A percentile compares a stretch with the other conserved stretches of the same genome.
Conservation (phyloP, 2,888 invertebrate species). For the Abrostola tripartita region DNA sequence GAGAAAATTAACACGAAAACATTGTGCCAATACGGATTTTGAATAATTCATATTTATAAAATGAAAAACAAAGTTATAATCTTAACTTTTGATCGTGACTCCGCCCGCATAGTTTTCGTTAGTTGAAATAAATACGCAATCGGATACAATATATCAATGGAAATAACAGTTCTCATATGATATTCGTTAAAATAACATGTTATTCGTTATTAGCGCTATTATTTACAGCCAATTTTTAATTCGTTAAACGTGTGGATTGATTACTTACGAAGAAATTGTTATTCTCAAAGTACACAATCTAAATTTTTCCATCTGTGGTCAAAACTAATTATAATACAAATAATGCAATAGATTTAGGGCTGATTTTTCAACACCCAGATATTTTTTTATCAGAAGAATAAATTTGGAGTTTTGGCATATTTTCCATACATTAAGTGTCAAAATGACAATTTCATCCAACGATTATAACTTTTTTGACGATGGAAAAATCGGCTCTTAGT, state of each 20-base stretch:
- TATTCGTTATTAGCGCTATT: background rate
- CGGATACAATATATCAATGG: constrained; percentile 7
- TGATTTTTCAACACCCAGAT: too few species aligned
- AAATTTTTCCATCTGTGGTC: background rate
- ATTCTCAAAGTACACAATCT: background rate
- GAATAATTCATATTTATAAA: background rate
- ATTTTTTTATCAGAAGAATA: too few species aligned
- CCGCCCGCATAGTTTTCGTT: background rate
- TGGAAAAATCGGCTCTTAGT: too few species aligned
- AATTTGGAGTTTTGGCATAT: too few species aligned
- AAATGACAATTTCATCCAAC: too few species aligned
- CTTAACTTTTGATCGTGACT: background rate
- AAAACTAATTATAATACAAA: too few species aligned
- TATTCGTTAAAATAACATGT: background rate
- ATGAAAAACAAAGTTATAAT: background rate
- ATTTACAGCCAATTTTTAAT: background rate
- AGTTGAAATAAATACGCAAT: constrained; percentile 2
- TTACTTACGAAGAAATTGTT: background rate
- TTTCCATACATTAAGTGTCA: too few species aligned
- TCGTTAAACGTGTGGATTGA: background rate
- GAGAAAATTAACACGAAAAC: background rate
- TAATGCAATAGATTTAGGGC: too few species aligned
- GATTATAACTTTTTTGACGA: too few species aligned
- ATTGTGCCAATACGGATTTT: background rate
- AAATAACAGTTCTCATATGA: background rate